A percentile compares a stretch with the other conserved stretches of the same genome.
These are phyloP conservation scores for Caenorhabditis panamensis DNA, from an alignment of 2,888 invertebrate genomes.

Conservation along the genomic window DNA sequence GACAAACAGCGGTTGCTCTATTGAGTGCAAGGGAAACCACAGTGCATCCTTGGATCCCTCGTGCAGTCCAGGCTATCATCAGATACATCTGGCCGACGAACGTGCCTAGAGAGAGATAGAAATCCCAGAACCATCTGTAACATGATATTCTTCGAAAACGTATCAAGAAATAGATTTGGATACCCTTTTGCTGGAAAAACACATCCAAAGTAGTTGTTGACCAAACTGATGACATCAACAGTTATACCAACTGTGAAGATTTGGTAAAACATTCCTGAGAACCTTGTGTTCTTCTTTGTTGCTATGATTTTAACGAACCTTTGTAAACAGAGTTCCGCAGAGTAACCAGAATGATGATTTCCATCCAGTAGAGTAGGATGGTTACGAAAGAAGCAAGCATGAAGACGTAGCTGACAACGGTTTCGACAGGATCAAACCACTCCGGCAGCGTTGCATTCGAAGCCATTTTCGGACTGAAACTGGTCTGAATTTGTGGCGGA, in stretches of 20 bases:
- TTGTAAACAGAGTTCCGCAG: constrained; percentile 59
- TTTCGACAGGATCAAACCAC: constrained; percentile 63
- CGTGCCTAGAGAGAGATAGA: constrained; percentile 64
- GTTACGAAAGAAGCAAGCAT: constrained; percentile 60
- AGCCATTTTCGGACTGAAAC: constrained; percentile 48
- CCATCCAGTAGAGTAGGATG: constrained; percentile 56
- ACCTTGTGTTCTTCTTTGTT: too few relatives aligned
- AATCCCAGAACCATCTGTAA: constrained; percentile 64
- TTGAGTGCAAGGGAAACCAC: constrained; percentile 63
- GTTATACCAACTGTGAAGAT: constrained; percentile 65
- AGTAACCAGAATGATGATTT: constrained; percentile 61
- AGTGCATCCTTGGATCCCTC: constrained; percentile 66
- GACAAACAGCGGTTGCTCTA: constrained; percentile 66
- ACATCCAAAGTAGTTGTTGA: constrained; percentile 67
- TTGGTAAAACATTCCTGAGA: constrained; percentile 67
- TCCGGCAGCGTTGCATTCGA: constrained; percentile 61
- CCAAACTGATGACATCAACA: constrained; percentile 62
- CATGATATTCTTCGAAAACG: constrained; percentile 14
- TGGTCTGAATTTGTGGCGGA: neutral
- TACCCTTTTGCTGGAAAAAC: constrained; percentile 66
- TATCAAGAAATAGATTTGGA: constrained; percentile 2
- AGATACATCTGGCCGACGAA: constrained; percentile 66
- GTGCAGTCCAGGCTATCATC: constrained; percentile 62
- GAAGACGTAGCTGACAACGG: constrained; percentile 54
- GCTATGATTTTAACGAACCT: constrained; percentile 18